These are phyloP conservation scores for Pangasianodon gigas DNA, from an alignment of 2,113 vertebrate genomes.

Conservation along the genomic window DNA sequence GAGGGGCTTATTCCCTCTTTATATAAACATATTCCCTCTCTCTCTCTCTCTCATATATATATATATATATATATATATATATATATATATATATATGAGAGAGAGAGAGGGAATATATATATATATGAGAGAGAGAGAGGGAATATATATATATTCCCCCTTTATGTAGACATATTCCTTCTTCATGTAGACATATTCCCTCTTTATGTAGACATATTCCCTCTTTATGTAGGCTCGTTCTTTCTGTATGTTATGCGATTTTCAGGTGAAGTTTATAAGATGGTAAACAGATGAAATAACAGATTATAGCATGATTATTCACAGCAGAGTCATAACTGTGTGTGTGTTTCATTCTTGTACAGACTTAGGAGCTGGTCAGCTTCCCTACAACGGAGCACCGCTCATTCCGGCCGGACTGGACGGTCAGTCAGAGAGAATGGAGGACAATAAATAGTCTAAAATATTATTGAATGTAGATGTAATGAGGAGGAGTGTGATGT, in stretches of 20 bases:
- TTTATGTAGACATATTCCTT: not conserved
- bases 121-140: too few species aligned
- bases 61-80: too few species aligned
- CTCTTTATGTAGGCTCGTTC: not conserved
- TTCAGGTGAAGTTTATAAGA: not conserved
- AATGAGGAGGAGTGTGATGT: not conserved
- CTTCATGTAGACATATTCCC: not conserved
- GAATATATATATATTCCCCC: too few species aligned
- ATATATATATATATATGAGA: too few species aligned
- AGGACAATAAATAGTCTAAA: not conserved
- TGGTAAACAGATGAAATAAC: not conserved
- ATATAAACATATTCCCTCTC: not conserved
- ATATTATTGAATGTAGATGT: not conserved
- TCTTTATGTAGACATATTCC: not conserved
- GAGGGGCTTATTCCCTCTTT: not conserved
- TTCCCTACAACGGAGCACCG: conserved; percentile 64
- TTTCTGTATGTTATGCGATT: not conserved
- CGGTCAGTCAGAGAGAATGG: conserved; percentile 56
- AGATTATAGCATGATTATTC: not conserved
- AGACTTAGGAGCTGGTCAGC: conserved; percentile 64
- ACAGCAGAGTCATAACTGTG: not conserved
- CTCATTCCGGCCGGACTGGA: conserved; percentile 69
- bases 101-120: too few species aligned
- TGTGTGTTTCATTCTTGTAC: not conserved
- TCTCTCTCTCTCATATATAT: too few species aligned